Evolutionary conservation across 2,797 vertebrate species (phyloP).

Genomic region (Muscicapa comitata): DNA sequence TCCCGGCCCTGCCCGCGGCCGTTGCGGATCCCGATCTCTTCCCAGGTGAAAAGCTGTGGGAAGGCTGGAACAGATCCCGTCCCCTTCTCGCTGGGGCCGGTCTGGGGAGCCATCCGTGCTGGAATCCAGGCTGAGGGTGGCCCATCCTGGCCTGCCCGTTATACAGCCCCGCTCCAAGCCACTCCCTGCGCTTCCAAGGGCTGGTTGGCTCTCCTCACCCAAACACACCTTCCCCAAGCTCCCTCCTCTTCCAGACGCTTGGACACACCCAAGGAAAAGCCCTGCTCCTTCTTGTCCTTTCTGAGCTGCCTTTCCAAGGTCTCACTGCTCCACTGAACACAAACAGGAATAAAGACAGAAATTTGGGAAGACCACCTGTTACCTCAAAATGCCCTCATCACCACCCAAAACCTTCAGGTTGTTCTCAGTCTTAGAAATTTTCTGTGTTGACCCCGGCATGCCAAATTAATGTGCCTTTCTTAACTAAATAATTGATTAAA

Average conservation of each 20-base stretch:
- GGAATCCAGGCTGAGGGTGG: background rate
- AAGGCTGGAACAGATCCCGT: background rate
- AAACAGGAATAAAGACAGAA: background rate
- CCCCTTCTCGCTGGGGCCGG: background rate
- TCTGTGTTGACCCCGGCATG: background rate
- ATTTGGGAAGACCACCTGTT: background rate
- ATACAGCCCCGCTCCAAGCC: background rate
- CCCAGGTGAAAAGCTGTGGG: constrained; percentile 37
- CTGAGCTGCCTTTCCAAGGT: background rate
- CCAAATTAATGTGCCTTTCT: background rate
- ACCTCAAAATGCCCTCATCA: accelerated
- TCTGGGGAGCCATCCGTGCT: background rate
- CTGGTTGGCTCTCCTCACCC: background rate
- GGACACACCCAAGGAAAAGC: background rate
- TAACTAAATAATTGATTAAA: background rate
- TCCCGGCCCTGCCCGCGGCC: background rate
- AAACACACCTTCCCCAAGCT: background rate
- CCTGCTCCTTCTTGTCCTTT: background rate
- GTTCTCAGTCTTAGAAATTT: background rate
- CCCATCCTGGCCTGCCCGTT: background rate
- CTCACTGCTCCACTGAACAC: background rate
- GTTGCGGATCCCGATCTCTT: background rate
- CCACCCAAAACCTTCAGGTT: background rate
- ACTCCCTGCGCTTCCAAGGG: background rate
- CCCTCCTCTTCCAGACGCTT: background rate